Evolutionary conservation across 2,797 vertebrate genomes (phyloP).

Genomic region (Ctenopoma multispine): DNA sequence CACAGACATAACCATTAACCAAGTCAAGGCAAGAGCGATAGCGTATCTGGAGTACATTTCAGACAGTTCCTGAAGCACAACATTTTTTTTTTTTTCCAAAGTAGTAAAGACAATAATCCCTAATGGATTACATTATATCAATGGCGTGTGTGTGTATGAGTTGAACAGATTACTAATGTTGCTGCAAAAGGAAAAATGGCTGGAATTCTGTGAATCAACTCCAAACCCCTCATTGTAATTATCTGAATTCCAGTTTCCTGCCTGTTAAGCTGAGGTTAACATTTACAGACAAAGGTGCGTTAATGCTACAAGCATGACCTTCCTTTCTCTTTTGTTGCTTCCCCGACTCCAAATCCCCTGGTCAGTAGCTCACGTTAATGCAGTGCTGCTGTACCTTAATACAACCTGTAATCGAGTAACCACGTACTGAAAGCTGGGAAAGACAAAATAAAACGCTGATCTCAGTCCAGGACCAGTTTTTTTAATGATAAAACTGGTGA

Average conservation of each 20-base stretch:
- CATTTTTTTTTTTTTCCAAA: neutral
- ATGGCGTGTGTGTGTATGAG: conserved; percentile 8
- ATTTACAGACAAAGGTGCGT: conserved; percentile 70
- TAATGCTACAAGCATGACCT: conserved; percentile 54
- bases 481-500: conserved; percentile 20
- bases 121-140: conserved; percentile 36
- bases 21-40: conserved; percentile 56
- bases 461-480: neutral
- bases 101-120: conserved; percentile 1
- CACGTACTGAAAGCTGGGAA: neutral
- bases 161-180: conserved; percentile 38
- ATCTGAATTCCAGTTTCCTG: conserved; percentile 72
- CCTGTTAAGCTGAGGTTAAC: conserved; percentile 56
- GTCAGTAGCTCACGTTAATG: conserved; percentile 19
- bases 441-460: neutral
- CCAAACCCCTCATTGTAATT: conserved; percentile 64
- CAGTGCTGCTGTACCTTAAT: neutral
- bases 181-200: conserved; percentile 50
- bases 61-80: conserved; percentile 24
- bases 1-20: conserved; percentile 70
- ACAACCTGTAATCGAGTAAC: conserved; percentile 3
- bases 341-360: conserved; percentile 41
- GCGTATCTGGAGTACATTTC: conserved; percentile 57
- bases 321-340: conserved; percentile 41
- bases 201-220: conserved; percentile 60